A percentile compares a stretch with the other conserved stretches of the same genome.
Evolutionary conservation across 2,797 vertebrate genomes (phyloP).

Genomic region (Loriculus beryllinus): DNA sequence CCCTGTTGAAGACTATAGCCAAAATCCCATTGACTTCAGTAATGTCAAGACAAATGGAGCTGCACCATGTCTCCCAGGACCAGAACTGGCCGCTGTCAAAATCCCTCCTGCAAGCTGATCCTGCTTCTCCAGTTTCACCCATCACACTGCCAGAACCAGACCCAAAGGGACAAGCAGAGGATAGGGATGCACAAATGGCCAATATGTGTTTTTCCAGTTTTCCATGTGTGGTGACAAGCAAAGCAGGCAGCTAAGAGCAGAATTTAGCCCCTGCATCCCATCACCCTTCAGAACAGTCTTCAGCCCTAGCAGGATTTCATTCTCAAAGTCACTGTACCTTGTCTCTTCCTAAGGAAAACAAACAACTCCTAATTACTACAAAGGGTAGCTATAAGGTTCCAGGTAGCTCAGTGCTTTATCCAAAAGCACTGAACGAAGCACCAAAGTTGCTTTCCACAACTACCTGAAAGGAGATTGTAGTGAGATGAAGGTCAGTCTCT

Average conservation of each 20-base stretch:
- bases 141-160: not conserved
- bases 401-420: not conserved
- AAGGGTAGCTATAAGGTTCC: not conserved
- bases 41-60: not conserved
- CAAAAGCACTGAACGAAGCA: not conserved
- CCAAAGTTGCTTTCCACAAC: not conserved
- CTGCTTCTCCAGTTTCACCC: not conserved
- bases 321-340: not conserved
- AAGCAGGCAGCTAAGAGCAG: not conserved
- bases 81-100: not conserved
- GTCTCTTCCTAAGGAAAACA: not conserved
- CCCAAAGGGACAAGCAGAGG: not conserved
- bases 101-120: not conserved
- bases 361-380: not conserved
- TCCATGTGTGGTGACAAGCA: not conserved
- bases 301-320: not conserved
- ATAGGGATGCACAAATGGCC: not conserved
- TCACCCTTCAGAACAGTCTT: not conserved
- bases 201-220: not conserved
- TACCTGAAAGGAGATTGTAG: not conserved
- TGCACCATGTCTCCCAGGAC: not conserved
- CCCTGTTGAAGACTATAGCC: not conserved
- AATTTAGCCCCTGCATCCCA: not conserved
- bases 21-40: constrained; percentile 46
- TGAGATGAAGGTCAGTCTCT: not conserved